These are phyloP conservation scores for Norana najaformis DNA, from an alignment of 2,888 invertebrate species.

Conservation along the genomic window DNA sequence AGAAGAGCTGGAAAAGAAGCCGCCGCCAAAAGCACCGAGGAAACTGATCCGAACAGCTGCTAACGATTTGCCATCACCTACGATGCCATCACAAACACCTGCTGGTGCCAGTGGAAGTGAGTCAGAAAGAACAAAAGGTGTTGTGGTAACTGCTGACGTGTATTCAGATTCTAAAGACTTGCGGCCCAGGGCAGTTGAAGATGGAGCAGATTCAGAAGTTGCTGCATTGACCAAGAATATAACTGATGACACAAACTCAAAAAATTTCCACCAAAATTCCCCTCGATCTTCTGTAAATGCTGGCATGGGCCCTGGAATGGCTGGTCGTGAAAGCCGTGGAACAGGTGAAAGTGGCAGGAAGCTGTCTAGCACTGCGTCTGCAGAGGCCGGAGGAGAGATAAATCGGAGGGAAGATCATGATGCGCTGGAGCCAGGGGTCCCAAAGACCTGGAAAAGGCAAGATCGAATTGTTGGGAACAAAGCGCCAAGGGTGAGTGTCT, in stretches of 20 bases:
- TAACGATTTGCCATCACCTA: neutral
- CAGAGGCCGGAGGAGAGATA: neutral
- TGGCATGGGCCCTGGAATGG: neutral
- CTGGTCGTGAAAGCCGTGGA: neutral
- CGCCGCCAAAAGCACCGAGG: conserved; percentile 2
- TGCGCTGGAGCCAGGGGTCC: neutral
- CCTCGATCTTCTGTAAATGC: neutral
- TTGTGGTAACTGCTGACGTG: neutral
- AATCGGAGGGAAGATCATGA: neutral
- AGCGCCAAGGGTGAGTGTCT: neutral
- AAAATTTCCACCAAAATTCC: neutral
- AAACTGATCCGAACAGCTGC: conserved; percentile 9
- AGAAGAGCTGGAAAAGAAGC: neutral
- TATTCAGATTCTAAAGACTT: neutral
- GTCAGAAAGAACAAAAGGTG: neutral
- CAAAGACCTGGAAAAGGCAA: conserved; percentile 13
- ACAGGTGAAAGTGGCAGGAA: neutral
- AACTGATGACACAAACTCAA: neutral
- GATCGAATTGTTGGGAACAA: neutral
- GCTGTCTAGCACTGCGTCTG: neutral
- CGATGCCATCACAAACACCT: neutral
- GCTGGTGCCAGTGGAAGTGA: neutral
- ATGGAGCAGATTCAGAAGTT: conserved; percentile 6
- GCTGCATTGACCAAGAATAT: neutral
- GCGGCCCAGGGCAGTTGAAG: neutral